Conservation (phyloP, 1,140 invertebrate species). For the Solen grandis region DNA sequence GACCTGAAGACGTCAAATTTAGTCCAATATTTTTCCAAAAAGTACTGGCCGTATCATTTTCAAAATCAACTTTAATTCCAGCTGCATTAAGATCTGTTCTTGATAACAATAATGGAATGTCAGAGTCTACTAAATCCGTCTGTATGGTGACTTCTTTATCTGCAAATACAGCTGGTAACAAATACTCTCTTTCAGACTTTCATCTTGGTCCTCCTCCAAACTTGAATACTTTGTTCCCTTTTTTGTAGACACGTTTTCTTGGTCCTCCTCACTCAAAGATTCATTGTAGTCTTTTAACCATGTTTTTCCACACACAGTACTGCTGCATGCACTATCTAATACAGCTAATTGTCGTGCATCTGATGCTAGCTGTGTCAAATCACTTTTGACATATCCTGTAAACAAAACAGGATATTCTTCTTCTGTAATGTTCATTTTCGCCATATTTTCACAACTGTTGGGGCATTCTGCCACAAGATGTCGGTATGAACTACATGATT, state of each 20-base stretch:
- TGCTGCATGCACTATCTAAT: slow-evolving; percentile 28
- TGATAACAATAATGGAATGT: slow-evolving; percentile 57
- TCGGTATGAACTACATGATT: slow-evolving; percentile 32
- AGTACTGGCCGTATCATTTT: slow-evolving; percentile 34
- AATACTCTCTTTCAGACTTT: slow-evolving; percentile 22
- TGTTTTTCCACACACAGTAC: slow-evolving; percentile 25
- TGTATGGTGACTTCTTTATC: slow-evolving; percentile 34
- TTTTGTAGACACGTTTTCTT: slow-evolving; percentile 6
- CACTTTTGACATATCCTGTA: slow-evolving; percentile 45
- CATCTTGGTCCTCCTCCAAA: slow-evolving; percentile 52
- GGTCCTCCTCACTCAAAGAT: slow-evolving; percentile 20
- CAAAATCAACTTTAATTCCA: slow-evolving; percentile 54
- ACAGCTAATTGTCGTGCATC: slow-evolving; percentile 19
- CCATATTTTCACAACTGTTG: slow-evolving; percentile 53
- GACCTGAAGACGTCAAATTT: slow-evolving; percentile 19
- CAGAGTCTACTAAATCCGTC: slow-evolving; percentile 57
- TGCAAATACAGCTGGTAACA: slow-evolving; percentile 24
- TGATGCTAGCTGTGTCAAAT: slow-evolving; percentile 28
- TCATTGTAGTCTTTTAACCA: slow-evolving; percentile 23
- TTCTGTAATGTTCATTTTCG: slow-evolving; percentile 51
- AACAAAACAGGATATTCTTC: slow-evolving; percentile 53
- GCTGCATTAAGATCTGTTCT: slow-evolving; percentile 52
- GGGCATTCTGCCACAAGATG: slow-evolving; percentile 19
- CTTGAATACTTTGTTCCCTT: slow-evolving; percentile 51
- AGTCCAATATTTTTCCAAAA: background rate